Evolutionary conservation across 2,888 invertebrate genomes (phyloP).

Genomic region (Megastigmus dorsalis): DNA sequence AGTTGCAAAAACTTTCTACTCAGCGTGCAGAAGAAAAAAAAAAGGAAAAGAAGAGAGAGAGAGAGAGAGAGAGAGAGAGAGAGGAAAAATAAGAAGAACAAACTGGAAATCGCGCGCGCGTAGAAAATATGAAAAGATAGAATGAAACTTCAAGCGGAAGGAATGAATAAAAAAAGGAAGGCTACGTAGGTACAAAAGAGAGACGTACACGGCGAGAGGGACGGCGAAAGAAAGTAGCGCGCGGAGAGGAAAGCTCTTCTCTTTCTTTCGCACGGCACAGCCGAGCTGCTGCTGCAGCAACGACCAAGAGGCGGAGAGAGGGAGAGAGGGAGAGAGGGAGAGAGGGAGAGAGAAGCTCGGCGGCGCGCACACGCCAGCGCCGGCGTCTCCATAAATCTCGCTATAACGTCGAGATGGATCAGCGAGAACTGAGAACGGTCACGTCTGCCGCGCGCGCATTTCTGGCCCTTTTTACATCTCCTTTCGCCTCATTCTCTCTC

Average conservation of each 20-base stretch:
- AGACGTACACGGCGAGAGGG: conserved; percentile 17
- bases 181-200: conserved; percentile 36
- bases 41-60: too few species aligned
- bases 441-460: conserved; percentile 61
- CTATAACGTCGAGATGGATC: conserved; percentile 73
- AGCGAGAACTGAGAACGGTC: conserved; percentile 65
- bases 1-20: conserved; percentile 33
- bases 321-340: not conserved
- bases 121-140: conserved; percentile 51
- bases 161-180: conserved; percentile 50
- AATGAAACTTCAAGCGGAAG: conserved; percentile 52
- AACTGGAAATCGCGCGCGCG: conserved; percentile 2
- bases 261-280: not conserved
- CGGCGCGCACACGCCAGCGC: too few species aligned
- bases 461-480: conserved; percentile 42
- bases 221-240: not conserved
- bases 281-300: not conserved
- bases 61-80: not conserved
- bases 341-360: not conserved
- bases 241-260: conserved; percentile 4
- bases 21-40: not conserved
- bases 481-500: conserved; percentile 17
- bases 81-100: not conserved
- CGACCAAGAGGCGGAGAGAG: not conserved
- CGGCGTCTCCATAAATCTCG: conserved; percentile 73